These are phyloP conservation scores for Cyphomyrus plagiostoma DNA, from an alignment of 2,113 vertebrate species.

Conservation along the genomic window DNA sequence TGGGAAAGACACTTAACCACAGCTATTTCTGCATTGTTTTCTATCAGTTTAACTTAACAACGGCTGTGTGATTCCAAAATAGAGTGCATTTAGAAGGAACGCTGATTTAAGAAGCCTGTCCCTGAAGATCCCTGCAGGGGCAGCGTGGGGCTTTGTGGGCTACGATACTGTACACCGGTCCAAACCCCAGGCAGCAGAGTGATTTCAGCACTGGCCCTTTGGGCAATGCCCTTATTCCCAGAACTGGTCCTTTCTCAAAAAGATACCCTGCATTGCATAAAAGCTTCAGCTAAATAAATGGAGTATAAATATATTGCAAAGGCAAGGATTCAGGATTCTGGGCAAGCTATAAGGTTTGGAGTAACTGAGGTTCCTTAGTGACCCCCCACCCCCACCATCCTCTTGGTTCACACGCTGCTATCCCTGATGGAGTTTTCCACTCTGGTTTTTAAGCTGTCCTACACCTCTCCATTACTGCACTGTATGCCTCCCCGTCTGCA, in stretches of 20 bases:
- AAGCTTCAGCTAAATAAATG: neutral
- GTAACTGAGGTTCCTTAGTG: neutral
- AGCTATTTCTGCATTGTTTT: neutral
- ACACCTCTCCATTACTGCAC: conserved; percentile 30
- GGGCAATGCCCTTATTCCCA: neutral
- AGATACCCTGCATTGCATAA: neutral
- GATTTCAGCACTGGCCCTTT: neutral
- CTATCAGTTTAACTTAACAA: neutral
- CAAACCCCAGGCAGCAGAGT: neutral
- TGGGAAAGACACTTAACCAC: neutral
- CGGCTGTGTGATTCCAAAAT: neutral
- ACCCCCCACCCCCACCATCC: neutral
- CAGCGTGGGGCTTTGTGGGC: neutral
- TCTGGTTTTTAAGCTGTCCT: neutral
- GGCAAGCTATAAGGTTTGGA: neutral
- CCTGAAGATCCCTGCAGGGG: neutral
- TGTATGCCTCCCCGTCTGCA: conserved; percentile 27
- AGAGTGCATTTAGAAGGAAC: neutral
- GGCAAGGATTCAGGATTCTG: neutral
- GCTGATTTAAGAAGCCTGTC: neutral
- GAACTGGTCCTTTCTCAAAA: neutral
- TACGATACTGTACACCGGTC: neutral
- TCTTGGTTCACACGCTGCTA: neutral
- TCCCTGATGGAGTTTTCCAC: neutral
- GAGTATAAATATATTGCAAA: neutral